phyloP scores from a whole-genome alignment of 2,888 invertebrate genomes.

The Xestoiulus laeticollis region DNA sequence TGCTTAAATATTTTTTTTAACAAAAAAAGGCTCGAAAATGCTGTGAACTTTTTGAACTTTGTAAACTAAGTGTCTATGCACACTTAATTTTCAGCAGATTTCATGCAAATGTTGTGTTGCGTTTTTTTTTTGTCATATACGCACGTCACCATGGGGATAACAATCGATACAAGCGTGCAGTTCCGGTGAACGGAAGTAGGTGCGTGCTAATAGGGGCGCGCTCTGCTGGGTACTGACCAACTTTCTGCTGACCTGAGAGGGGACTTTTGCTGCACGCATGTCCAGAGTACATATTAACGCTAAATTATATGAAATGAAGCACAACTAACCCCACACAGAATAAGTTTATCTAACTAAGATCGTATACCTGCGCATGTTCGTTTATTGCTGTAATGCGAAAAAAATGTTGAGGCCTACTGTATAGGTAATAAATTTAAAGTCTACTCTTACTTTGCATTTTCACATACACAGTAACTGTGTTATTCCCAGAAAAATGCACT shows the following conservation, averaged over 20 bases:
- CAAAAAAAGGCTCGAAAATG: neutral
- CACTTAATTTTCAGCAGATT: neutral
- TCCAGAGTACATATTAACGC: neutral
- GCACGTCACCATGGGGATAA: neutral
- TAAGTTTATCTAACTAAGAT: neutral
- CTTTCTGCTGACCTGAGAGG: constrained; percentile 13
- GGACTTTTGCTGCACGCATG: neutral
- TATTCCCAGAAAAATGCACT: too few relatives aligned
- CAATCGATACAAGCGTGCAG: constrained; percentile 24
- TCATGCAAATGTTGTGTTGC: neutral
- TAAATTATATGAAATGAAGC: neutral
- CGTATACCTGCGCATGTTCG: neutral
- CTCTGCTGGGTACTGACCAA: constrained; percentile 20
- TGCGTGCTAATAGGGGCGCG: constrained; percentile 28
- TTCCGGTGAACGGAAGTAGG: constrained; percentile 22
- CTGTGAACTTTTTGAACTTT: neutral
- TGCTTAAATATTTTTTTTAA: neutral
- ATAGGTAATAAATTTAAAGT: neutral
- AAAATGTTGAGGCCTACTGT: neutral
- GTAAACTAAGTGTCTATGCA: neutral
- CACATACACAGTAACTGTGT: too few relatives aligned
- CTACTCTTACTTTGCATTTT: neutral
- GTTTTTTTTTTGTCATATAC: neutral
- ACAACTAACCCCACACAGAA: neutral
- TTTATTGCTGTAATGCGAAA: neutral